phyloP scores from a whole-genome alignment of 2,113 vertebrate genomes.

The Ginglymostoma cirratum region DNA sequence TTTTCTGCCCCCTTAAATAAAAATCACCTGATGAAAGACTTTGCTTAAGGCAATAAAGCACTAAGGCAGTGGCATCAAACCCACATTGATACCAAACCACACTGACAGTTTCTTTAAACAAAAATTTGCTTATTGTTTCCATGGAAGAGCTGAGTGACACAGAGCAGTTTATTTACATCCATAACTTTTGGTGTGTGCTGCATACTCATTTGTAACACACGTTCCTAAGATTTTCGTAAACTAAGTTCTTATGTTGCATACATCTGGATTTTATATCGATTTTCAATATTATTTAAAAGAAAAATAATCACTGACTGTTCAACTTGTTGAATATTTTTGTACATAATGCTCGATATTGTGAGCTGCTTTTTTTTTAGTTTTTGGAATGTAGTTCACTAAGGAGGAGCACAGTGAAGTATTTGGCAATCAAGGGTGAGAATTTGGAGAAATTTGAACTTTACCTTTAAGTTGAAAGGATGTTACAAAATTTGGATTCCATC shows the following conservation, averaged over 20 bases:
- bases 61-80: neutral
- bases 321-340: neutral
- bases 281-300: neutral
- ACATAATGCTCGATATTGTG: neutral
- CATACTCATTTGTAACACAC: neutral
- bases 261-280: neutral
- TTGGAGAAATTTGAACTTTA: neutral
- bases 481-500: neutral
- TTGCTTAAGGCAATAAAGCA: neutral
- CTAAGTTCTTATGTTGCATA: neutral
- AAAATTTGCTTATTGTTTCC: neutral
- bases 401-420: neutral
- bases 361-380: neutral
- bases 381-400: neutral
- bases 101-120: neutral
- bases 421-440: neutral
- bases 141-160: neutral
- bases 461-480: neutral
- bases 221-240: neutral
- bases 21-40: neutral
- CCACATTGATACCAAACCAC: neutral
- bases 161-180: neutral
- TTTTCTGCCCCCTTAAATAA: neutral
- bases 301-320: neutral
- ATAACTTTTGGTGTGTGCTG: neutral